Conservation (phyloP, 1,140 invertebrate species). For the Atta cephalotes region DNA sequence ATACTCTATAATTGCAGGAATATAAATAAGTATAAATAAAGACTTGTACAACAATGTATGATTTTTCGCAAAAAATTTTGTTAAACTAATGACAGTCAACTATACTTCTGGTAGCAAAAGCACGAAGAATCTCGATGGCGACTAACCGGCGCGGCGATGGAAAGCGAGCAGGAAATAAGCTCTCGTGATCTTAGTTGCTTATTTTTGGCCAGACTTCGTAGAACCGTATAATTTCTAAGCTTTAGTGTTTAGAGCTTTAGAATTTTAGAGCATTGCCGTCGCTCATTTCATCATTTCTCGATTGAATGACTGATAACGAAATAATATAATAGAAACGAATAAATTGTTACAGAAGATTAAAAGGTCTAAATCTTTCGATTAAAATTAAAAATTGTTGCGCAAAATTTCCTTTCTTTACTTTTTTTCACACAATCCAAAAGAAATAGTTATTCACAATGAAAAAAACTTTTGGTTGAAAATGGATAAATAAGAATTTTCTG, state of each 20-base stretch:
- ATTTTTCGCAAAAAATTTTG: slow-evolving; percentile 5
- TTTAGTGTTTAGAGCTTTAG: slow-evolving; percentile 54
- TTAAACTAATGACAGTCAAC: background rate
- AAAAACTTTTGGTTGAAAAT: no score
- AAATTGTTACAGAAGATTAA: slow-evolving; percentile 15
- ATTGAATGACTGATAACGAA: background rate
- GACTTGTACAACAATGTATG: background rate
- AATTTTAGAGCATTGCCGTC: slow-evolving; percentile 24
- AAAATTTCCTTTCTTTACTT: background rate
- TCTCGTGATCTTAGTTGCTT: slow-evolving; percentile 62
- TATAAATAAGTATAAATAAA: slow-evolving; percentile 18
- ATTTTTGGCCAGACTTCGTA: slow-evolving; percentile 72
- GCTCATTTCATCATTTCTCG: slow-evolving; percentile 62
- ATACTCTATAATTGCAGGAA: background rate
- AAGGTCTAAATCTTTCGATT: background rate
- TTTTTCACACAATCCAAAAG: background rate
- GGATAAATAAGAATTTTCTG: no score
- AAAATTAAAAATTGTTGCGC: background rate
- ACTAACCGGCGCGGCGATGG: background rate
- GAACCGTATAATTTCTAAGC: slow-evolving; percentile 67
- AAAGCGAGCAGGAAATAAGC: slow-evolving; percentile 62
- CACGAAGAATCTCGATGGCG: slow-evolving; percentile 22
- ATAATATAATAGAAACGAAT: slow-evolving; percentile 15
- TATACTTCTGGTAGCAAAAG: slow-evolving; percentile 24
- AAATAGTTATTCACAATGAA: background rate